phyloP scores from a whole-genome alignment of 92 coral and sea anemone species.

The Porites divaricata region DNA sequence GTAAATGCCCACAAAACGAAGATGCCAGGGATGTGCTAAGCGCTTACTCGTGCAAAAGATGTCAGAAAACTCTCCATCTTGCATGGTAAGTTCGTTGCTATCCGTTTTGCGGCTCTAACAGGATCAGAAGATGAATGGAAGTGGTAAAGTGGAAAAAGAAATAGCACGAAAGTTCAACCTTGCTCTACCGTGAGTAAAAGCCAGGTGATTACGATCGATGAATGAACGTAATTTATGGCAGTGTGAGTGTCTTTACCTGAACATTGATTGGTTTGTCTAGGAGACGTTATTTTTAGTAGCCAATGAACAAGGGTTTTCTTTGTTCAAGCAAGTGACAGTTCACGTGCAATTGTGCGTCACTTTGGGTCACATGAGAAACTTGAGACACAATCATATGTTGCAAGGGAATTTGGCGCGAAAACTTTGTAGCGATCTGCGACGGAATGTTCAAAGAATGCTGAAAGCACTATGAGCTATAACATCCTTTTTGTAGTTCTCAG shows the following conservation, averaged over 20 bases:
- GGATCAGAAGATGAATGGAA: neutral
- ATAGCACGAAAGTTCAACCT: neutral
- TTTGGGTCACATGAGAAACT: too few species aligned
- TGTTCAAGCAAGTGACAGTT: too few species aligned
- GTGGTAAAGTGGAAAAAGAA: neutral
- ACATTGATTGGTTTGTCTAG: neutral
- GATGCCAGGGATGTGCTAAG: neutral
- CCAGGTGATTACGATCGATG: neutral
- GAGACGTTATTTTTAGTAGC: neutral
- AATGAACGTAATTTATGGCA: neutral
- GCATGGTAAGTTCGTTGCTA: conserved; percentile 1
- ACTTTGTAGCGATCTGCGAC: too few species aligned
- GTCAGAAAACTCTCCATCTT: neutral
- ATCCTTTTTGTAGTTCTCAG: neutral
- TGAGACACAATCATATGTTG: too few species aligned
- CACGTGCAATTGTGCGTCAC: too few species aligned
- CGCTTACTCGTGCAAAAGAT: too few species aligned
- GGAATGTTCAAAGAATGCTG: neutral
- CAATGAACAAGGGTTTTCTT: neutral
- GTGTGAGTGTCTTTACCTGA: neutral
- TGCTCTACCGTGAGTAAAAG: neutral
- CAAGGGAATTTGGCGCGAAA: too few species aligned
- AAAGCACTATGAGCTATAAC: neutral
- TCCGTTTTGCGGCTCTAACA: neutral
- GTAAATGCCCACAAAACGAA: neutral